Base-by-base conservation (phyloP, 2,888 invertebrate species). In the Erebia epiphron region DNA sequence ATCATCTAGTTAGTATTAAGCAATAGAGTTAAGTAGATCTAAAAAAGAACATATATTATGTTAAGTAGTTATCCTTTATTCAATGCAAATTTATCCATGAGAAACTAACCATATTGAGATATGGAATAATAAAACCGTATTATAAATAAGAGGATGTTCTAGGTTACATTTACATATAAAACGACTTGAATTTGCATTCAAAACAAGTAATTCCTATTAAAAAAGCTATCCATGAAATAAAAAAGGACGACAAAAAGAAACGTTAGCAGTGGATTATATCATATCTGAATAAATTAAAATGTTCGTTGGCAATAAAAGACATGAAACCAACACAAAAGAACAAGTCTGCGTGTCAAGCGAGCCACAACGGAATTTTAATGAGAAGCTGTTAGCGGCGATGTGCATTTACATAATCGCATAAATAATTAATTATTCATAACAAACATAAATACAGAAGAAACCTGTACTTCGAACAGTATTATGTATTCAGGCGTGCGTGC, bases 331-430 rank as follows among this genome's bases (percentile, higher is more conserved):
- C 80, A 87, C 85, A 88, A 87, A 85, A 84, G 83, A 83, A 77
- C 80, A 75, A 80, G 79, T 76, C 79, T 82, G 83, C 85, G 85
- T 82, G 85, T 82, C 81, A 83, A 81, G 78, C 79, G 80, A 82
- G 80, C 81, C 81, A 89, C 90, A 90, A 91, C 86, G 85, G 90
- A 90, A 92, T 91, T 88, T 89, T 89, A 91, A 91, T 90, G 88
- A 89, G 87, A 78, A 80, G 81, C 82, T 82, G 87, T 87, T 88
- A 90, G 86, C 86, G 85, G 87, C 85, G 81, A 86, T 84, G 79
- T 81, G 78, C 83, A 90, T 91, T 85, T 88, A 84, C 90, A 91
- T 92, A 91, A 90, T 87, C 85, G 86, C 86, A 88, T 89, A 83
- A 84, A 88, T 87, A 62, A 46, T 62, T 62, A 85, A 88, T 88